Evolutionary conservation across 2,797 vertebrate species (phyloP).

Genomic region (Balearica regulorum): DNA sequence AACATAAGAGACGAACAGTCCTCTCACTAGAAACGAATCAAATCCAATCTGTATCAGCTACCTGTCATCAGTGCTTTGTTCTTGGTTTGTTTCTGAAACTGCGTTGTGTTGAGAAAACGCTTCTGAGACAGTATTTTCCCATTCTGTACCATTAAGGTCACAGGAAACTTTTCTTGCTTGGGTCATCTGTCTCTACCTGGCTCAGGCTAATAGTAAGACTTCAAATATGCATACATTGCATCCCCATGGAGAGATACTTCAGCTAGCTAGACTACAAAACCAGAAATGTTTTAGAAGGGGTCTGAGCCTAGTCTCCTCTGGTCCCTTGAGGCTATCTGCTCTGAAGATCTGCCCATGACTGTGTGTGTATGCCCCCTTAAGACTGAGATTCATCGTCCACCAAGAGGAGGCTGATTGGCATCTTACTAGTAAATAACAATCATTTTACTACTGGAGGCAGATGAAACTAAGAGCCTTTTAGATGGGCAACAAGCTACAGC

Average conservation of each 20-base stretch:
- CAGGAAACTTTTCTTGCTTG: not conserved
- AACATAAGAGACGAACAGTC: not conserved
- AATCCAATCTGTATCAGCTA: not conserved
- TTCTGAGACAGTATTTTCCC: not conserved
- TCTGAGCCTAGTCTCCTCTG: not conserved
- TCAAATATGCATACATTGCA: not conserved
- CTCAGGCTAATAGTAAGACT: not conserved
- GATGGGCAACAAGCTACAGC: not conserved
- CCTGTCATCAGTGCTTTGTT: not conserved
- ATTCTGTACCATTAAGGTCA: not conserved
- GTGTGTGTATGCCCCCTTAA: not conserved
- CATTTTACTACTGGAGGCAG: not conserved
- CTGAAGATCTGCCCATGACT: not conserved
- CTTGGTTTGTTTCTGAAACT: not conserved
- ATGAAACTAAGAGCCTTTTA: not conserved
- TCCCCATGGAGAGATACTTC: not conserved
- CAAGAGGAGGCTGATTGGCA: not conserved
- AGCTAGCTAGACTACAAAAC: not conserved
- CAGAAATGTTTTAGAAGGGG: not conserved
- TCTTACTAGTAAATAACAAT: not conserved
- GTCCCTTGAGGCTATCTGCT: not conserved
- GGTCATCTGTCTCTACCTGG: not conserved
- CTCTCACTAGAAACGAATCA: not conserved
- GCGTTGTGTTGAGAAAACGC: not conserved
- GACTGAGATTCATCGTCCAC: not conserved